Evolutionary conservation across 2,113 vertebrate genomes (phyloP).

Genomic region (Tragelaphus scriptus): DNA sequence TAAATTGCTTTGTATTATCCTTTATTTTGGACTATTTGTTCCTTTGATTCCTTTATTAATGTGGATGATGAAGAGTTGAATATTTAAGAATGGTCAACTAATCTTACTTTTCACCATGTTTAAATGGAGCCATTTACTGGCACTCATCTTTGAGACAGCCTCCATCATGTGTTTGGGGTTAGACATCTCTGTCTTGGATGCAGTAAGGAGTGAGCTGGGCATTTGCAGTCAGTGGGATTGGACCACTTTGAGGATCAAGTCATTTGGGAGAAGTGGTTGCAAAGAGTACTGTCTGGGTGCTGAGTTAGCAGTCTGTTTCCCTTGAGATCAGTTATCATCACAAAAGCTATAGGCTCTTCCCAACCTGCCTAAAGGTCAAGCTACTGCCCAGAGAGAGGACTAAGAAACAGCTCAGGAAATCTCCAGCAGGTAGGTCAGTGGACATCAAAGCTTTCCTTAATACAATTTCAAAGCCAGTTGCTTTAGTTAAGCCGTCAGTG

Average conservation of each 20-base stretch:
- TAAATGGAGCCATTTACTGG: slow-evolving; percentile 9
- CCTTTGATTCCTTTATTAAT: slow-evolving; percentile 44
- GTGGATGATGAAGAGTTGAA: slow-evolving; percentile 21
- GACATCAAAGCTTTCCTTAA: neutral
- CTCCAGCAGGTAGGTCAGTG: neutral
- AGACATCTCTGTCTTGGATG: neutral
- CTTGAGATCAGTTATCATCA: neutral
- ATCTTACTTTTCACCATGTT: neutral
- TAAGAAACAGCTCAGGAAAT: neutral
- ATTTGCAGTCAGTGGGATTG: neutral
- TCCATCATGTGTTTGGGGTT: neutral
- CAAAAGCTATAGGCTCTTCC: neutral
- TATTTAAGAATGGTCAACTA: neutral
- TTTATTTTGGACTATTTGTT: slow-evolving; percentile 33
- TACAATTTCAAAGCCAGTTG: neutral
- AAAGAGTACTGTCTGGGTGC: neutral
- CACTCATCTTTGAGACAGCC: neutral
- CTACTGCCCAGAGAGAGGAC: neutral
- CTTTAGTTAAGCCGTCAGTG: neutral
- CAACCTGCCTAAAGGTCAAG: neutral
- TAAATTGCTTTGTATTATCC: slow-evolving; percentile 37
- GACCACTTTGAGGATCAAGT: neutral
- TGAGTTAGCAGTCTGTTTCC: neutral
- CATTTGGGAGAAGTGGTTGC: neutral
- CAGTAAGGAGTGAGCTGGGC: neutral